Base-by-base conservation (phyloP, 2,888 invertebrate genomes). In the Parnassius orleans region DNA sequence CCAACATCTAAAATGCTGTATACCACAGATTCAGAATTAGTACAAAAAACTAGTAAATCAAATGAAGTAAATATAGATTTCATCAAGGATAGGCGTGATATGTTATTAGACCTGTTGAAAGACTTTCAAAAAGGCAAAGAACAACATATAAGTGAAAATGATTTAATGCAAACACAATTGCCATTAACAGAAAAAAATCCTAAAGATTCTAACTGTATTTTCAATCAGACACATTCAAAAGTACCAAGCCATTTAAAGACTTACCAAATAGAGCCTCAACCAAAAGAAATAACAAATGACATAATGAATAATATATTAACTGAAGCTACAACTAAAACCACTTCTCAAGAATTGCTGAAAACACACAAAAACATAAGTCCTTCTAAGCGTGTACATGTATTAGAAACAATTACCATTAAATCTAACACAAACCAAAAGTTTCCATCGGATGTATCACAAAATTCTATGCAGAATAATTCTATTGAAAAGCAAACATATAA, bases 341-440 rank as follows among this genome's bases (percentile, higher is more conserved):
- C 59, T 52, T 61, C 63, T 61, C 70, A 75, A 64, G 71, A 70
- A 53, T 60, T 56, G 41, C 57, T 68, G 52, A 81, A 78, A 68
- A 65, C 57, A 24, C n/a, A n/a, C n/a, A n/a, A n/a, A n/a, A n/a
- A n/a, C n/a, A 72, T 83, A 65, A 81, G 70, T 68, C 81, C 86
- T 55, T 71, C 79, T 33, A 90, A 88, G 69, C 80, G 76, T 67
- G 84, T 90, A 44, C 80, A 84, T 62, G 70, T 90, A 52, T 68
- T 90, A 59, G 90, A 89, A 79, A 81, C 87, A 42, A 74, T 90
- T 46, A 86, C 80, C 44, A 81, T 89, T 60, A 73, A 71, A 58
- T 75, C 84, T 42, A 71, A 67, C 9, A 50, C 24, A 14, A 50
- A 15, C n/a, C 57, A 63, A 50, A 61, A 44, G n/a, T 19, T 46